phyloP scores from a whole-genome alignment of 53 echinoderm and acorn worm genomes.

The Arbacia lixula region DNA sequence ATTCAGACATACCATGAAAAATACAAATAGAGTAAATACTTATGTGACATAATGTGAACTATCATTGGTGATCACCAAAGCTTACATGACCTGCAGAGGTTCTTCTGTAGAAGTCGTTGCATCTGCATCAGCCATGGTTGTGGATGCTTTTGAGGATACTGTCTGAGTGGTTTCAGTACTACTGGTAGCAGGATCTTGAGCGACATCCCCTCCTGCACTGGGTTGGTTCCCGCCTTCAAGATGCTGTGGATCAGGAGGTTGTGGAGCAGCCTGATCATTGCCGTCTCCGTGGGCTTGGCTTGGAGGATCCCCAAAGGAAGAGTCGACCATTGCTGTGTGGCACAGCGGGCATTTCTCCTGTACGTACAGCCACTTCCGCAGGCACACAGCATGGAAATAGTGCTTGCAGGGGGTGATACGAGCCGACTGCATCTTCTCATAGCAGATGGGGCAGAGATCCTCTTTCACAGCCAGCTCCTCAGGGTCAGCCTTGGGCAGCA shows the following conservation, averaged over 20 bases:
- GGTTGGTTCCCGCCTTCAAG: not conserved
- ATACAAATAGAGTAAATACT: too few relatives aligned
- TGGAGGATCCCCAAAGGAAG: too few relatives aligned
- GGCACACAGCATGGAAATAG: constrained; percentile 86
- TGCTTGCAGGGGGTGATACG: constrained; percentile 92
- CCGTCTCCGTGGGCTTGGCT: not conserved
- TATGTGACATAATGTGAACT: too few relatives aligned
- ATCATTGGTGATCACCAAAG: too few relatives aligned
- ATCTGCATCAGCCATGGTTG: too few relatives aligned
- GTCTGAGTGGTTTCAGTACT: not conserved
- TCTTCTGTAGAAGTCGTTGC: too few relatives aligned
- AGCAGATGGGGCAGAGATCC: constrained; percentile 97
- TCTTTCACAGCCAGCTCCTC: constrained; percentile 64
- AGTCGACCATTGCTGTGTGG: constrained; percentile 68
- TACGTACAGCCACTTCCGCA: constrained; percentile 95
- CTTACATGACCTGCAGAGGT: too few relatives aligned
- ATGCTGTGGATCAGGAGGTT: not conserved
- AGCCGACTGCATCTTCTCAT: constrained; percentile 84
- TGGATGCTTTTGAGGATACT: not conserved
- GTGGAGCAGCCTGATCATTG: constrained; percentile 7
- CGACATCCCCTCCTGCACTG: constrained; percentile 17
- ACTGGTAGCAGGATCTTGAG: not conserved
- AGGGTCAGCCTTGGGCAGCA: constrained; percentile 72
- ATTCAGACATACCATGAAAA: too few relatives aligned
- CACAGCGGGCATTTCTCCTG: constrained; percentile 96